Base-by-base conservation (phyloP, 1,140 invertebrate genomes). In the Macrobrachium rosenbergii region DNA sequence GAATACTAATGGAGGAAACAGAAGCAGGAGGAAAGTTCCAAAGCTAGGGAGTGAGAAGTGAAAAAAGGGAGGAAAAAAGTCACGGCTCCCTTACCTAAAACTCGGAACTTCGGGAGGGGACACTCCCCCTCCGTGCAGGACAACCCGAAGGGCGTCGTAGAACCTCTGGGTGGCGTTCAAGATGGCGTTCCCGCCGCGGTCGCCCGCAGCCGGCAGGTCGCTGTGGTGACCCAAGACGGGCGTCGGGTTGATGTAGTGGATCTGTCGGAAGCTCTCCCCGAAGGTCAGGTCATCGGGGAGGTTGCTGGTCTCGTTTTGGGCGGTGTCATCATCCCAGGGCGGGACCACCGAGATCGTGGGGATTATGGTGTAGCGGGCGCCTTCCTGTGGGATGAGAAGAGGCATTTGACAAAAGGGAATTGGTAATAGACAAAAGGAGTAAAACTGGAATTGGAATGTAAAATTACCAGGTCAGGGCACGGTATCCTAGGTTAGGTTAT, bases 311-410 rank as follows among this genome's bases (percentile, higher is more conserved):
- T 16, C 43, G 28, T 79, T 21, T 14, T 69, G 37, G 58, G 23
- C 0, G 23, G 10, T 37, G 23, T 76, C 60, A 62, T 81, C 77
- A 21, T 87, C 85, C 85, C 85, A 87, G 2, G 85, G 85, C 14
- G 78, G 37, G n/a, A 87, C 85, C 17, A 82, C 78, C 2, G 85
- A 72, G 63, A 87, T 87, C 17, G 85, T 87, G 78, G 85, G 85
- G n/a, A 87, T 23, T 78, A 87, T 87, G 69, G 85, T 87, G 69
- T 81, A 87, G 58, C 85, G 64, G 19, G 78, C 52, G 45, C 83
- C 43, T 16, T 81, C 85, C 69, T 80, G 85, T n/a, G 21, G 5
- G 17, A 5, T 16, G 67, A 37, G 21, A 17, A 11, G 28, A 37
- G 28, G 1, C 28, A 37, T 2, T 37, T 37, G 28, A 37, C 28